Evolutionary conservation across 2,797 vertebrate genomes (phyloP).

Genomic region (Syngnathus acus): DNA sequence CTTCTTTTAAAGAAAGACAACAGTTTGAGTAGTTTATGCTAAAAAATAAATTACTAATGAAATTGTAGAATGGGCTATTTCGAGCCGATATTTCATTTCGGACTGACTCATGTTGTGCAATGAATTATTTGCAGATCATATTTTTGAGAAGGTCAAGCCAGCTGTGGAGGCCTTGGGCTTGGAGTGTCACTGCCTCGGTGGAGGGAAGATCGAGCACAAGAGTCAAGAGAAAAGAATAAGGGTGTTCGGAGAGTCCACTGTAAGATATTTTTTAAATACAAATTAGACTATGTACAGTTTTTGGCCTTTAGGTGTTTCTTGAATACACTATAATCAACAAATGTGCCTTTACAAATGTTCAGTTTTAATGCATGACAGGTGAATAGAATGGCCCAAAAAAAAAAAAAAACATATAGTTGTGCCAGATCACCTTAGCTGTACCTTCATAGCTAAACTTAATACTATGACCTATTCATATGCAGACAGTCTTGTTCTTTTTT

Average conservation of each 20-base stretch:
- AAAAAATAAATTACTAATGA: not conserved
- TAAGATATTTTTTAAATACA: slow-evolving; percentile 50
- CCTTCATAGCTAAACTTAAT: not conserved
- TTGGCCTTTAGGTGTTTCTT: not conserved
- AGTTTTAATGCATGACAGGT: no score
- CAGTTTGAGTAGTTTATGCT: not conserved
- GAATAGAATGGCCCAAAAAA: no score
- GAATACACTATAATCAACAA: no score
- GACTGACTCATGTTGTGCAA: not conserved
- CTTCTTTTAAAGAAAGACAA: not conserved
- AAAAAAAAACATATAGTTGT: not conserved
- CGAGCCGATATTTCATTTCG: not conserved
- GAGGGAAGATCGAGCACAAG: slow-evolving; percentile 86
- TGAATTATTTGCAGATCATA: slow-evolving; percentile 73
- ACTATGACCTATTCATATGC: not conserved
- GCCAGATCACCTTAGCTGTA: not conserved
- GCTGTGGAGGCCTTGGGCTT: slow-evolving; percentile 78
- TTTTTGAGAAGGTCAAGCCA: slow-evolving; percentile 82
- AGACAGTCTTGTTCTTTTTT: slow-evolving; percentile 4
- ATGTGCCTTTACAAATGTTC: no score
- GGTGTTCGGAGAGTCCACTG: slow-evolving; percentile 84
- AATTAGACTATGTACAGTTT: not conserved
- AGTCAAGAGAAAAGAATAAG: slow-evolving; percentile 77
- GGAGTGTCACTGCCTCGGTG: slow-evolving; percentile 81
- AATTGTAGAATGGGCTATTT: not conserved